A percentile compares a stretch with the other conserved stretches of the same genome.
phyloP scores from a whole-genome alignment of 2,797 vertebrate species.

The Esox lucius region DNA sequence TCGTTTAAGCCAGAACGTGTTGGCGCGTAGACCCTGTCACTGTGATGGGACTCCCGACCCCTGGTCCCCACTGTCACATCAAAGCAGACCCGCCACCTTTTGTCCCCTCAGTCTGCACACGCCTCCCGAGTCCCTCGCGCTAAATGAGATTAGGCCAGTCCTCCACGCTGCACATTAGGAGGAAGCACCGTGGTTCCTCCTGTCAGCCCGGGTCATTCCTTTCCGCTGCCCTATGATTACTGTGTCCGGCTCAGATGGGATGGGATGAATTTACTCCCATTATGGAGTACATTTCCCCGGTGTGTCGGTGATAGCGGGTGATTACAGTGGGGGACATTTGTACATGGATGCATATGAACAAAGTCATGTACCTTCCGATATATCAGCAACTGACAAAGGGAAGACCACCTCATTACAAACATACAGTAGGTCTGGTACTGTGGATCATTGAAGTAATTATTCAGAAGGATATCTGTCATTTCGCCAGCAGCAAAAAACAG shows the following conservation, averaged over 20 bases:
- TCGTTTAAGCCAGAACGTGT: neutral
- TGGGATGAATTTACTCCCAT: slow-evolving; percentile 29
- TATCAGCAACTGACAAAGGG: neutral
- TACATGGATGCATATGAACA: neutral
- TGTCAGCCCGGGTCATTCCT: slow-evolving; percentile 50
- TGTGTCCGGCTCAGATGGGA: slow-evolving; percentile 33
- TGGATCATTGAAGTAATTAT: neutral
- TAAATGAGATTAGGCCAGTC: slow-evolving; percentile 63
- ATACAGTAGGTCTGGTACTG: neutral
- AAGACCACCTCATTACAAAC: neutral
- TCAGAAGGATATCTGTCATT: neutral
- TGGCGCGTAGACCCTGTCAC: neutral
- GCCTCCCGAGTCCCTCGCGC: slow-evolving; percentile 29
- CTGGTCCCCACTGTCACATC: neutral
- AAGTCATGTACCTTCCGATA: neutral
- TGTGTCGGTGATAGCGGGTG: neutral
- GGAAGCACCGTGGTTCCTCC: slow-evolving; percentile 52
- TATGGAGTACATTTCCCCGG: neutral
- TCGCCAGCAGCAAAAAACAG: no score
- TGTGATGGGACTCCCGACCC: neutral
- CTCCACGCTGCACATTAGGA: slow-evolving; percentile 65
- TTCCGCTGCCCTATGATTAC: slow-evolving; percentile 38
- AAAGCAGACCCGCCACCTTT: neutral
- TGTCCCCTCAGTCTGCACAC: slow-evolving; percentile 40
- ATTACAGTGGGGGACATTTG: neutral